Base-by-base conservation (phyloP, 2,113 vertebrate species). In the Carassius auratus region DNA sequence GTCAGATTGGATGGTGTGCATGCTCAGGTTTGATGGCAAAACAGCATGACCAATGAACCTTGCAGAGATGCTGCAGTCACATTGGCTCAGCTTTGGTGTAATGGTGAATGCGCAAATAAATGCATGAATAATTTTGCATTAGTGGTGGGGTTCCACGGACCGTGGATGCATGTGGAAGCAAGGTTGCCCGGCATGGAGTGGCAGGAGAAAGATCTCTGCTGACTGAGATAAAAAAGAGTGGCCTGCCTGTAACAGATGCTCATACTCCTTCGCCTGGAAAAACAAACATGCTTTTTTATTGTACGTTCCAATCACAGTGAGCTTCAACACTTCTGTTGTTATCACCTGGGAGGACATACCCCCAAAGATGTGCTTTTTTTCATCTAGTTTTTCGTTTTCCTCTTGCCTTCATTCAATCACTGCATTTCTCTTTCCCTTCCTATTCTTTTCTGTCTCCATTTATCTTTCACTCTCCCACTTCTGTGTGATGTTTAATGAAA, bases 201-300 rank as follows among this genome's bases (percentile, higher is more conserved):
- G 13, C n/a, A 64, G 45, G 5, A 52, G 57, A 73, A 48, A 64
- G n/a, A n/a, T 26, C 48, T 50, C 52, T 38, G 55, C 48, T 26
- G 79, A 61, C 81, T 21, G 79, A 86, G 76, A 76, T 84, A 78
- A 69, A 81, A 81, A 19, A 38, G 23, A 4, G 23, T 26, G 36
- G 55, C 52, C 62, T 81, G 19, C 33, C 45, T 82, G 62, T 45
- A 81, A 85, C 84, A 75, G 50, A 76, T 80, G 76, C 61, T 80
- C 52, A n/a, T 36, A 76, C 21, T 57, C 4, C 13, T 42, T 69
- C 13, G 5, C 6, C 59, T 82, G 74, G 71, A 61, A 81, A 73
- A 74, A 45, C 66, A 66, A 62, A 81, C 38, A 80, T 17, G 52
- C 33, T 79, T 84, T 80, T 73, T 79, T 76, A 55, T 84, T 75